Evolutionary conservation across 1,140 invertebrate genomes (phyloP).

Genomic region (Drosophila paulistorum): DNA sequence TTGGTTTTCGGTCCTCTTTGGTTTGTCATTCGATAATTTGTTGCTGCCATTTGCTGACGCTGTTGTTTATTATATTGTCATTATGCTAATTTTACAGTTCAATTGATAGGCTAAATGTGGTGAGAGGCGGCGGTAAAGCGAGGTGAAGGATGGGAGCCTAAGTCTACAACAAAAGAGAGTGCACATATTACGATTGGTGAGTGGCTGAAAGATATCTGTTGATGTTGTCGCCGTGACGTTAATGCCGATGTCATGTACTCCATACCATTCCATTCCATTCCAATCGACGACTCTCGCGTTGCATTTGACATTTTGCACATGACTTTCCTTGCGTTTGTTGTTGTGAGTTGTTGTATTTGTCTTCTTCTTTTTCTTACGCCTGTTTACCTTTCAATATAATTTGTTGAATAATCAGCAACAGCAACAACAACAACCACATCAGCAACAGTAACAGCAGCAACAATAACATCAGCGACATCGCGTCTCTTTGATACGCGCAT

Average conservation of each 20-base stretch:
- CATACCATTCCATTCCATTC: background rate
- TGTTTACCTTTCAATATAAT: constrained; percentile 78
- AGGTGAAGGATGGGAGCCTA: background rate
- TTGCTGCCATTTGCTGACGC: constrained; percentile 37
- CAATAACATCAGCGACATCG: constrained; percentile 10
- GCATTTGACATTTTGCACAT: constrained; percentile 79
- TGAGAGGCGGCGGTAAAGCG: background rate
- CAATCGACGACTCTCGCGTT: constrained; percentile 23
- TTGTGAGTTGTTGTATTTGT: constrained; percentile 11
- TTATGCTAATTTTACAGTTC: constrained; percentile 76
- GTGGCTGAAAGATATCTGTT: constrained; percentile 52
- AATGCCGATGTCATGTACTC: constrained; percentile 76
- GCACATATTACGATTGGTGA: constrained; percentile 43
- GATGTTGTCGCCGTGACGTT: constrained; percentile 61
- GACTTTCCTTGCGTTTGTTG: constrained; percentile 69
- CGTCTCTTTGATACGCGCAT: constrained; percentile 47
- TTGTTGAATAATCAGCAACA: constrained; percentile 73
- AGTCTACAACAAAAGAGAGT: constrained; percentile 38
- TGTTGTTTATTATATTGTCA: constrained; percentile 78
- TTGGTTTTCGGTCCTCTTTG: constrained; percentile 9
- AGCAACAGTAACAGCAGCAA: constrained; percentile 12
- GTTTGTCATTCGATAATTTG: constrained; percentile 33
- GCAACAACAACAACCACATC: constrained; percentile 32
- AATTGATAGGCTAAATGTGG: constrained; percentile 50
- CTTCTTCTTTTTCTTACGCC: constrained; percentile 58